Evolutionary conservation across 2,113 vertebrate species (phyloP), one percentile per base, ranked within the genome.

Genomic region (Clarias macrocephalus): DNA sequence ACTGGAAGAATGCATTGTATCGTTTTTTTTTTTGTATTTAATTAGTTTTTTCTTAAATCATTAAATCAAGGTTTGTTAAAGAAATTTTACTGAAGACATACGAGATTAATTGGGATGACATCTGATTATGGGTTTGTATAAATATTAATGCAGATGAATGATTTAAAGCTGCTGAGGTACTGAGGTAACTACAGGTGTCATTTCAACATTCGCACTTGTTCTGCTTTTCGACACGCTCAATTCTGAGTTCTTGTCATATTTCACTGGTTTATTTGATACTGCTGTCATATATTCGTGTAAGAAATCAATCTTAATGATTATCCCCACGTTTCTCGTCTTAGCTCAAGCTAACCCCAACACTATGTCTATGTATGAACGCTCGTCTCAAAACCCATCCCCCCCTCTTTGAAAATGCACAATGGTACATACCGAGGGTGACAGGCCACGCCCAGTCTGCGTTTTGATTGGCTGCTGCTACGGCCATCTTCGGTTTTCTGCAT

Each of bases 381-480:
- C 16, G 1, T 33, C 23, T 5, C 30, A 12, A 59, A 83, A n/a
- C 42, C 13, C 80, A 86, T 80, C 85, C 86, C 80, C 84, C 72
- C 11, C 85, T 62, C 11, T 65, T 63, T 56, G 4, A 19, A 68
- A 83, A 3, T 30, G 65, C 13, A 28, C 70, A 87, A 90, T 94
- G 94, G 94, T 93, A 93, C 92, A 30, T 85, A 60, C 92, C 93
- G 77, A 90, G 85, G 85, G 80, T 12, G 10, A 59, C 42, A 82
- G 89, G 89, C 87, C 92, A 92, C 94, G 91, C 94, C 94, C 88
- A 25, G 70, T 59, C 33, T 70, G 75, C 52, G 56, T 66, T 57
- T 62, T 84, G 25, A 95, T 95, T 95, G 94, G 95, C 82, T 88
- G 84, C n/a, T 77, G 7, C 28, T 56, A 89, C 75, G 84, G 89